These are phyloP conservation scores for Decapterus maruadsi DNA, from an alignment of 2,797 vertebrate species.

Conservation along the genomic window DNA sequence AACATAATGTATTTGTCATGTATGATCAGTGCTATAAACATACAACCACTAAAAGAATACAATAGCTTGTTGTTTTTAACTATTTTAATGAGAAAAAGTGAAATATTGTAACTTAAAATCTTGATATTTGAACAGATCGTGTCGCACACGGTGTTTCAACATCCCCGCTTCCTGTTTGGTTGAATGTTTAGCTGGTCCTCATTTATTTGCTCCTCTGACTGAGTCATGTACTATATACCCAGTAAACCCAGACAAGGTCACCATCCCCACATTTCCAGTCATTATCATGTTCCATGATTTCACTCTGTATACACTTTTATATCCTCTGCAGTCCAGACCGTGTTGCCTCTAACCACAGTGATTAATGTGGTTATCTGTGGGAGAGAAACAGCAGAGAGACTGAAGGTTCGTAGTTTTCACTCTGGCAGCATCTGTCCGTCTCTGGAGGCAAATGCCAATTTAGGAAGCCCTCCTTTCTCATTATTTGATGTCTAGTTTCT, in stretches of 20 bases:
- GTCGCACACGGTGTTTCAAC: not conserved
- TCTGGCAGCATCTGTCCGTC: conserved; percentile 56
- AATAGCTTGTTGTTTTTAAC: too few relatives aligned
- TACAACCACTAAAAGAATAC: too few relatives aligned
- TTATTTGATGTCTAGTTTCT: conserved; percentile 64
- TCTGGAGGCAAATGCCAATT: conserved; percentile 53
- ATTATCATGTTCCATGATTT: conserved; percentile 56
- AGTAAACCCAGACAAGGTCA: conserved; percentile 42
- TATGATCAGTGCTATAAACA: too few relatives aligned
- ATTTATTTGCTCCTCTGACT: conserved; percentile 5
- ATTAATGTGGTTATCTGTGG: conserved; percentile 68
- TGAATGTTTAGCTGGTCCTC: not conserved
- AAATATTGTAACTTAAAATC: not conserved
- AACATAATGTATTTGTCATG: too few relatives aligned
- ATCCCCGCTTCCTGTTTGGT: not conserved
- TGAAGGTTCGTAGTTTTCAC: conserved; percentile 59
- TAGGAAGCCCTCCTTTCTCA: conserved; percentile 65
- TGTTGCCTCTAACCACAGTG: conserved; percentile 31
- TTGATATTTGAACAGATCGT: not conserved
- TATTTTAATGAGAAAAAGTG: too few relatives aligned
- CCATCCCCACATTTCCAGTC: conserved; percentile 50
- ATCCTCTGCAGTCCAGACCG: conserved; percentile 31
- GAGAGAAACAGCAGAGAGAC: conserved; percentile 51
- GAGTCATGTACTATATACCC: conserved; percentile 26
- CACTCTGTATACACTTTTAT: conserved; percentile 32